A percentile compares a stretch with the other conserved stretches of the same genome.
Evolutionary conservation across 2,797 vertebrate genomes (phyloP).

Genomic region (Gymnothorax javanicus): DNA sequence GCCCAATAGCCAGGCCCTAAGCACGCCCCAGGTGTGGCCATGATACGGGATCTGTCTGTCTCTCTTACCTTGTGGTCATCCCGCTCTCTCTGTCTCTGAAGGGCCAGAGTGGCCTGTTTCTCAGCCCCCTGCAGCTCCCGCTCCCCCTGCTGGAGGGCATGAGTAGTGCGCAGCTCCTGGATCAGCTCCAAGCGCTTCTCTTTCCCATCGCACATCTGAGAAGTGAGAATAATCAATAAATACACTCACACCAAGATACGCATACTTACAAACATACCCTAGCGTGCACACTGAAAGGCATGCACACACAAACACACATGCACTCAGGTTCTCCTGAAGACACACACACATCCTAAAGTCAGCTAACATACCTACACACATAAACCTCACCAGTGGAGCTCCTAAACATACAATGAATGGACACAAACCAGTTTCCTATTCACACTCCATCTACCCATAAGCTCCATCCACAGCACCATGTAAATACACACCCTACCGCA

Average conservation of each 20-base stretch:
- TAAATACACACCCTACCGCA: too few species aligned
- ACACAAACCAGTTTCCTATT: too few species aligned
- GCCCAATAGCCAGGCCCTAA: too few species aligned
- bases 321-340: not conserved
- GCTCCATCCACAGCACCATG: too few species aligned
- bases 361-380: conserved; percentile 7
- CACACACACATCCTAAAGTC: not conserved
- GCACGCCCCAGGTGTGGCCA: not conserved
- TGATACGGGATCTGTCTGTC: not conserved
- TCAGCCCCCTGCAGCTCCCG: conserved; percentile 74
- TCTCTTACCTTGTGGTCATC: conserved; percentile 71
- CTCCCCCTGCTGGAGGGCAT: conserved; percentile 77
- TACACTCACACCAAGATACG: conserved; percentile 45
- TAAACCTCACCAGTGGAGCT: not conserved
- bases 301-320: not conserved
- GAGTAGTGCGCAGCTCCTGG: conserved; percentile 79
- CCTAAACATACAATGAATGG: too few species aligned
- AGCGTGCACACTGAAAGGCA: not conserved
- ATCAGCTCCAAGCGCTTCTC: conserved; percentile 83
- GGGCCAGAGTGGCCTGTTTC: conserved; percentile 64
- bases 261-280: conserved; percentile 23
- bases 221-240: not conserved
- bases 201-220: conserved; percentile 87
- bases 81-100: conserved; percentile 73
- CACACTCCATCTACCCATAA: too few species aligned